phyloP scores from a whole-genome alignment of 37 sponge, comb jelly and placozoan genomes.

The Crambe crambe region DNA sequence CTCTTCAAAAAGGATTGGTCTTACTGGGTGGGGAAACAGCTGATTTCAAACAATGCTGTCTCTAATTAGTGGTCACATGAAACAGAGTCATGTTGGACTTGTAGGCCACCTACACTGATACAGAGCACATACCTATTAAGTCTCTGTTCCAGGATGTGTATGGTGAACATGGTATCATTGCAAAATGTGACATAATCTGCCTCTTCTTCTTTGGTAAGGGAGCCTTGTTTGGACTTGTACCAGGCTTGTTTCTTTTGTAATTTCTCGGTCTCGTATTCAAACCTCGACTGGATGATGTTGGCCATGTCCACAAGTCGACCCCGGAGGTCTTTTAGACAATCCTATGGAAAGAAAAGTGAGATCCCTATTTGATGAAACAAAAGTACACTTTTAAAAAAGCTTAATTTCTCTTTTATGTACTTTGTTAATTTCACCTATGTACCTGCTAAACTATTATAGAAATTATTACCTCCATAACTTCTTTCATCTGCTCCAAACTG shows the following conservation, averaged over 20 bases:
- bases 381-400: too few species aligned
- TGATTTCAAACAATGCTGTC: too few species aligned
- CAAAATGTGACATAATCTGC: constrained; percentile 88
- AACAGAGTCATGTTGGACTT: too few species aligned
- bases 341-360: too few species aligned
- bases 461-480: constrained; percentile 38
- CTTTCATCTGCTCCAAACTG: constrained; percentile 35
- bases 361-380: too few species aligned
- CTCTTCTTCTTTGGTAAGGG: constrained; percentile 84
- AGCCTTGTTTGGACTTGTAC: constrained; percentile 90
- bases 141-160: constrained; percentile 93
- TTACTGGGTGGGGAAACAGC: too few species aligned
- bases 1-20: too few species aligned
- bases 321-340: constrained; percentile 85
- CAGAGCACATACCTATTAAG: constrained; percentile 75
- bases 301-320: constrained; percentile 84
- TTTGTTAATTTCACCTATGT: background rate
- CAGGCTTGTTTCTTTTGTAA: constrained; percentile 84
- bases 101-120: too few species aligned
- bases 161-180: constrained; percentile 92
- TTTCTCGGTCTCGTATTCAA: constrained; percentile 89
- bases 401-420: too few species aligned
- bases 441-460: background rate
- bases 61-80: too few species aligned
- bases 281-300: constrained; percentile 84